A percentile compares a stretch with the other conserved stretches of the same genome.
Evolutionary conservation across 1,140 invertebrate genomes (phyloP).

Genomic region (Rhyacophila brunnea): DNA sequence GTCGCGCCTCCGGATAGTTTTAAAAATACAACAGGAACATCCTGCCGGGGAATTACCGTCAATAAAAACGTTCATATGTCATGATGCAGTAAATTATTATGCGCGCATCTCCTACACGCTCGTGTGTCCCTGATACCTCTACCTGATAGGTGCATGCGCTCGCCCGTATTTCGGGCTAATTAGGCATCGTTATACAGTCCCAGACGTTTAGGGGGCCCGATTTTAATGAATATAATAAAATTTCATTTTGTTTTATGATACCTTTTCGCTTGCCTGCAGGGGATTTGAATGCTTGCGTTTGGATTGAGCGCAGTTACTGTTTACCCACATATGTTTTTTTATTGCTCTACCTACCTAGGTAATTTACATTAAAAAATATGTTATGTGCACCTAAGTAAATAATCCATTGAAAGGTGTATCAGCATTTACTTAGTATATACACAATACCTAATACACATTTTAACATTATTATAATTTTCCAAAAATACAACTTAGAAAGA

Average conservation of each 20-base stretch:
- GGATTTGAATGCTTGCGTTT: too few species aligned
- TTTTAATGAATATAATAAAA: constrained; percentile 21
- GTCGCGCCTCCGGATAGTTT: constrained; percentile 16
- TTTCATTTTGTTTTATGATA: constrained; percentile 12
- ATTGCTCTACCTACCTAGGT: too few species aligned
- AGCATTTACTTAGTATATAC: too few species aligned
- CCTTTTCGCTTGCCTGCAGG: neutral
- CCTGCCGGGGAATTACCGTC: constrained; percentile 28
- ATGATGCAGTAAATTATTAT: constrained; percentile 24
- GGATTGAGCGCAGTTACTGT: too few species aligned
- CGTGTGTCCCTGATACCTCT: constrained; percentile 15
- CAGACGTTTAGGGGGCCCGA: constrained; percentile 6
- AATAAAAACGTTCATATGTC: constrained; percentile 33
- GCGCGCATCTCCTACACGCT: constrained; percentile 18
- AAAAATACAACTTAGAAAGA: too few species aligned
- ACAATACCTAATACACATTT: too few species aligned
- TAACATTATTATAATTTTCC: too few species aligned
- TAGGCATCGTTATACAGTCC: constrained; percentile 24
- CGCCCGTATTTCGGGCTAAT: constrained; percentile 27
- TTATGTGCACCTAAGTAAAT: too few species aligned
- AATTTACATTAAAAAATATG: too few species aligned
- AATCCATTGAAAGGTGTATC: too few species aligned
- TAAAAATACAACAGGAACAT: constrained; percentile 12
- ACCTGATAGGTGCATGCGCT: neutral
- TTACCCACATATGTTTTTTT: too few species aligned